phyloP scores from a whole-genome alignment of 2,888 invertebrate genomes.

The Philaethria dido region DNA sequence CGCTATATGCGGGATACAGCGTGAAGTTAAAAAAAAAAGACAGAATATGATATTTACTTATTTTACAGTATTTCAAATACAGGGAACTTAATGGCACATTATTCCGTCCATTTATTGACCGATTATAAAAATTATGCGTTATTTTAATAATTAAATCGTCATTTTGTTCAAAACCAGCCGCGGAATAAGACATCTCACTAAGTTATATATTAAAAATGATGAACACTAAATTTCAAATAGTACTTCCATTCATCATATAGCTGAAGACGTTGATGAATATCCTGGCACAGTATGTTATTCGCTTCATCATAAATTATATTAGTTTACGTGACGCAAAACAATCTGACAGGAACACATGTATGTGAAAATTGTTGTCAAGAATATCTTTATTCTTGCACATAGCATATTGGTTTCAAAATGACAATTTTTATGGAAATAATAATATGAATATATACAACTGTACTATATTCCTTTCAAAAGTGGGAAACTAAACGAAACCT shows the following conservation, averaged over 20 bases:
- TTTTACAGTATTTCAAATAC: too few species aligned
- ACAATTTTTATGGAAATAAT: too few species aligned
- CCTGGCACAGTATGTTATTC: neutral
- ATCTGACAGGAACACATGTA: slow-evolving; percentile 1
- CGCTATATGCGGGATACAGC: too few species aligned
- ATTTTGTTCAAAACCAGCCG: neutral
- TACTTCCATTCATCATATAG: slow-evolving; percentile 5
- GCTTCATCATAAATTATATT: slow-evolving; percentile 18
- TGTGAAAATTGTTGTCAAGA: neutral
- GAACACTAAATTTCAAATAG: neutral
- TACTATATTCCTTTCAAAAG: too few species aligned
- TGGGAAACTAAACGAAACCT: too few species aligned
- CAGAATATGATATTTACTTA: too few species aligned
- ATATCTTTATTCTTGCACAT: slow-evolving; percentile 9
- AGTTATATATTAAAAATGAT: neutral
- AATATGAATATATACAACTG: too few species aligned
- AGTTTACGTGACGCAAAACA: slow-evolving; percentile 18
- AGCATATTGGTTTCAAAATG: neutral
- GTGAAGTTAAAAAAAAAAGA: too few species aligned
- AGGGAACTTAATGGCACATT: too few species aligned
- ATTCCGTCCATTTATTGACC: too few species aligned
- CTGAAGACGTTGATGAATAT: slow-evolving; percentile 11
- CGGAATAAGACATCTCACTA: neutral
- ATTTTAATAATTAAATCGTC: neutral
- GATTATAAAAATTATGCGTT: too few species aligned